Evolutionary conservation across 2,888 invertebrate species (phyloP).

Genomic region (Parthenolecanium corni): DNA sequence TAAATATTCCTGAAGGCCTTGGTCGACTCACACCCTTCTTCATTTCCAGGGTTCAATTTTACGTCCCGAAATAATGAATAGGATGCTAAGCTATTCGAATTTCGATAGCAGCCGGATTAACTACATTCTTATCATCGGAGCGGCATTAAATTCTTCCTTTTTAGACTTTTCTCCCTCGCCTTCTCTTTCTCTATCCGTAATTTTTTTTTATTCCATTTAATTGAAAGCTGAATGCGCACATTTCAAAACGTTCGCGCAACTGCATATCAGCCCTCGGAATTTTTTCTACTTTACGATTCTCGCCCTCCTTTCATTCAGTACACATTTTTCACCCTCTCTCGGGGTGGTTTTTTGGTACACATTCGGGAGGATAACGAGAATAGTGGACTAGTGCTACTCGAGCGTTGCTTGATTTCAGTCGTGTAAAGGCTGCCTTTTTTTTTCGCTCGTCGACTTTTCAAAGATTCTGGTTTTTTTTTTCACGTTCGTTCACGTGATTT

Average conservation of each 20-base stretch:
- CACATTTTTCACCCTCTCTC: too few species aligned
- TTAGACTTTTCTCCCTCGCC: neutral
- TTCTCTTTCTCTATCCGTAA: too few species aligned
- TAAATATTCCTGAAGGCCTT: too few species aligned
- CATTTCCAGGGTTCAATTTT: too few species aligned
- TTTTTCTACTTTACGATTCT: neutral
- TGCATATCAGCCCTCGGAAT: constrained; percentile 14
- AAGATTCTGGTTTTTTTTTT: too few species aligned
- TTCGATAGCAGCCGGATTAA: constrained; percentile 22
- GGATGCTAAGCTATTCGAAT: constrained; percentile 18
- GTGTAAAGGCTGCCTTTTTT: too few species aligned
- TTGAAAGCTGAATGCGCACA: constrained; percentile 22
- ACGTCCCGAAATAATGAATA: constrained; percentile 8
- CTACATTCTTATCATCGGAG: constrained; percentile 17
- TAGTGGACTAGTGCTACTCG: neutral
- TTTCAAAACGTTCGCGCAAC: constrained; percentile 11
- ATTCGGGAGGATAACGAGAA: too few species aligned
- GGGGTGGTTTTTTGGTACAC: too few species aligned
- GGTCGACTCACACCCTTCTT: too few species aligned
- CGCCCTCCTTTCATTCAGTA: neutral
- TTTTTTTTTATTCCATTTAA: neutral
- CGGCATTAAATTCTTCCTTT: constrained; percentile 18
- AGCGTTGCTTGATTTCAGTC: too few species aligned
- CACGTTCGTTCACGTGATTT: too few species aligned
- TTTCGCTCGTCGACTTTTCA: too few species aligned